phyloP scores from a whole-genome alignment of 2,113 vertebrate species.

The Paracyprichromis sp. region DNA sequence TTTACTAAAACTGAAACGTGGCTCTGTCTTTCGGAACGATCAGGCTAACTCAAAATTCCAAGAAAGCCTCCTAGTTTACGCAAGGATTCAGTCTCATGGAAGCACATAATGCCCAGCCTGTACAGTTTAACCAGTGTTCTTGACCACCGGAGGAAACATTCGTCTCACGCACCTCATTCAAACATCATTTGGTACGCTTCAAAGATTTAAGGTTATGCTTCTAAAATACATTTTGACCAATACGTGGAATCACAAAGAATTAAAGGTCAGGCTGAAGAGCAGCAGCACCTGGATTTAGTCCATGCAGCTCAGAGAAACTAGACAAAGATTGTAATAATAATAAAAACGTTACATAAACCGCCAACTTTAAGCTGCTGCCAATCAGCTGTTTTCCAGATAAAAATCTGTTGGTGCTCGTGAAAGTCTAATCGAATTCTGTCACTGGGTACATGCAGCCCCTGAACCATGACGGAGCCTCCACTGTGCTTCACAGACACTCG shows the following conservation, averaged over 20 bases:
- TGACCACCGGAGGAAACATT: background rate
- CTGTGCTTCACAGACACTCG: background rate
- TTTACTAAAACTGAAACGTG: background rate
- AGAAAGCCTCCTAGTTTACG: background rate
- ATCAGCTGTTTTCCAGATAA: background rate
- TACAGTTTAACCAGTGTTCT: rapidly evolving
- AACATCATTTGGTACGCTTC: background rate
- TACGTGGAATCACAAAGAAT: background rate
- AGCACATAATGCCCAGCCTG: rapidly evolving
- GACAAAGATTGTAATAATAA: background rate
- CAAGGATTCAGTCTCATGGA: background rate
- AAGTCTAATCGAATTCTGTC: background rate
- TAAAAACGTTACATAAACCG: background rate
- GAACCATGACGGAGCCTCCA: background rate
- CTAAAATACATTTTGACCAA: rapidly evolving
- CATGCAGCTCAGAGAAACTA: background rate
- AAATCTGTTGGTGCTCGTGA: background rate
- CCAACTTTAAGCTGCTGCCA: background rate
- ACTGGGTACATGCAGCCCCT: background rate
- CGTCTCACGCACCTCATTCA: background rate
- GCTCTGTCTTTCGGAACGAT: background rate
- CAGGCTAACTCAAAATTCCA: background rate
- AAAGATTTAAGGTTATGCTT: background rate
- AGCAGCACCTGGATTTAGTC: background rate
- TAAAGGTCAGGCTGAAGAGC: background rate